Conservation (phyloP, 2,797 vertebrate species). For the Helarctos malayanus region DNA sequence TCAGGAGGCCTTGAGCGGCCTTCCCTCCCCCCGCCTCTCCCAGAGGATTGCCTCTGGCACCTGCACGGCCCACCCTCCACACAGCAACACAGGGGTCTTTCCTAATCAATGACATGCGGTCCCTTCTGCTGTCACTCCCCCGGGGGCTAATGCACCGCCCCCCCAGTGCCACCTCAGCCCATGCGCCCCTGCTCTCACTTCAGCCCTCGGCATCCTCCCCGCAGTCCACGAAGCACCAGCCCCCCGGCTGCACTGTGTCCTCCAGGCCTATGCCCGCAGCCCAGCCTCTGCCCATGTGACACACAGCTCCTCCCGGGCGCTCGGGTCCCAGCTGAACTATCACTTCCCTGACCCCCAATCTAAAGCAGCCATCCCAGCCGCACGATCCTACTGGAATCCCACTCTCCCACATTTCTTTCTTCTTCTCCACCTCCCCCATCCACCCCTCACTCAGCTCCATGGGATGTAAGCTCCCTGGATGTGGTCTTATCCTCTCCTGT, state of each 20-base stretch:
- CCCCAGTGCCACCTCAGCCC: background rate
- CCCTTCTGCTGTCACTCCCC: background rate
- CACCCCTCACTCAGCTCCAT: background rate
- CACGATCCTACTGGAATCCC: background rate
- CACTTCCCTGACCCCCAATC: background rate
- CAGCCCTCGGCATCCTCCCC: background rate
- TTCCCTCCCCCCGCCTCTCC: background rate
- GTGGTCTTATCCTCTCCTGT: background rate
- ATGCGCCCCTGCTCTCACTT: no score
- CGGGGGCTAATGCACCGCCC: background rate
- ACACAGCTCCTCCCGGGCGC: background rate
- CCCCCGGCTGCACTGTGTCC: background rate
- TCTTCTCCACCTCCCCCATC: background rate
- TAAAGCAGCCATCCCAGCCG: background rate
- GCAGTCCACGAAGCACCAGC: background rate
- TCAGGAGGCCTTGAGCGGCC: no score
- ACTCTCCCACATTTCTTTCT: background rate
- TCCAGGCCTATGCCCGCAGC: background rate
- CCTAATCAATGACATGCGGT: background rate
- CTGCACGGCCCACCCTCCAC: background rate
- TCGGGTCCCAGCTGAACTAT: background rate
- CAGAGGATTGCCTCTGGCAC: background rate
- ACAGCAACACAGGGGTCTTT: background rate
- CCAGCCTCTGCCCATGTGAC: background rate
- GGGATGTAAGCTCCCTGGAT: background rate